Base-by-base conservation (phyloP, 92 coral and sea anemone genomes). In the Umimayanthus kanabou region DNA sequence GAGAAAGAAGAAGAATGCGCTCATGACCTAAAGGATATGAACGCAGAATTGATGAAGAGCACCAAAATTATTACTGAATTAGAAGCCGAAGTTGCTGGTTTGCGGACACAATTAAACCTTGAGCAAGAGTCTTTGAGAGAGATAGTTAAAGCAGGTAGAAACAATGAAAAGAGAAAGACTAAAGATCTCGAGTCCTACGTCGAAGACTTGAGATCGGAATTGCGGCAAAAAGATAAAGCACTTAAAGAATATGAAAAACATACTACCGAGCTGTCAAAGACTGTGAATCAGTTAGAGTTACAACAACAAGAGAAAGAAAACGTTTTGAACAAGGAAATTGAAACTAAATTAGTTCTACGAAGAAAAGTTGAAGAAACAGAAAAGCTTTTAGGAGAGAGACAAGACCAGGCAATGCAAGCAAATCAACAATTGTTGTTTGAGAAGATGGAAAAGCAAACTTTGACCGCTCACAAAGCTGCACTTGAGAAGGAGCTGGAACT, bases 401-500 rank as follows among this genome's bases (percentile, higher is more conserved):
- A 83, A 71, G 67, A 70, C 2, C 78, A 72, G n/a, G 25, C 70
- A 37, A 83, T 55, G 39, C 16, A 45, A 25, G 64, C 78, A 43
- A 83, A 83, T 43, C 87, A 70, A 70, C 77, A 57, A 2, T 18
- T 83, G 14, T 15, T 69, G 39, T 6, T 9, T 45, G 66, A 23
- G 67, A 83, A 69, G 39, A 45, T 83, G 61, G 87, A 83, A 83
- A 71, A 33, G 9, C 77, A 83, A 83, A 14, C 65, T 30, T 43
- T 47, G 55, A 70, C 45, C 9, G 66, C 42, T 9, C 87, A 50
- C 40, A 47, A 15, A 5, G 37, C 87, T 71, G 77, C 77, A 16
- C 87, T 83, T 83, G 39, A 83, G 78, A 83, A 83, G 42, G 67
- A 83, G n/a, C 66, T 83, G 23, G 66, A 83, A 20, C 26, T 23